Base-by-base conservation (phyloP, 1,140 invertebrate genomes). In the Frieseomelitta varia region DNA sequence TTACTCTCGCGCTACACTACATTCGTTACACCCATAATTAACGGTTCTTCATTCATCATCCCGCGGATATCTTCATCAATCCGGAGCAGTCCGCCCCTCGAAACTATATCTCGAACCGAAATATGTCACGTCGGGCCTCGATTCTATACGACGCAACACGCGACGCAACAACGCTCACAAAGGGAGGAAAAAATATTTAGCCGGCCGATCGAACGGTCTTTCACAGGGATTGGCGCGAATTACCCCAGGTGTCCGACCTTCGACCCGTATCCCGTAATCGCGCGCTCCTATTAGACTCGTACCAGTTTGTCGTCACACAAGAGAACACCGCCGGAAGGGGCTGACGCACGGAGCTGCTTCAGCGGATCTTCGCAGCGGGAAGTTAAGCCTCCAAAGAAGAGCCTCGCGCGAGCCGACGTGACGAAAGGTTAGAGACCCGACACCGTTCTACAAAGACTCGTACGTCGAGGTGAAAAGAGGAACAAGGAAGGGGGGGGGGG, bases 341-440 rank as follows among this genome's bases (percentile, higher is more conserved):
- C 80, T 55, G 79, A 87, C 79, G 79, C 72, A 8, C 67, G n/a
- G 30, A n/a, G 78, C 81, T 77, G 86, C 84, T 87, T 51, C 34
- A 56, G 2, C 39, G 56, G 63, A 81, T 85, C 86, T 47, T 27
- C 87, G 39, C 84, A 89, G 80, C 87, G 73, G 88, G 87, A 86
- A 69, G 84, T 73, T 82, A 69, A 85, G 84, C 76, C 55, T 15
- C 4, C 39, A 39, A 17, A 67, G 72, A 87, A 53, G 67, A 21
- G 30, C 15, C 30, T 76, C 21, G 65, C 39, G 27, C 55, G 24
- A 69, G 47, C 17, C 39, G 55, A 71, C 27, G 68, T 39, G 53
- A 55, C 39, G 10, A 69, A 81, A 85, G 65, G 63, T 75, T 74
- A 30, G 82, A 63, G n/a, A 15, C 17, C 4, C 15, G 39, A 72